These are phyloP conservation scores for Leptoteleia sp. DNA, from an alignment of 1,140 invertebrate species.

Conservation along the genomic window DNA sequence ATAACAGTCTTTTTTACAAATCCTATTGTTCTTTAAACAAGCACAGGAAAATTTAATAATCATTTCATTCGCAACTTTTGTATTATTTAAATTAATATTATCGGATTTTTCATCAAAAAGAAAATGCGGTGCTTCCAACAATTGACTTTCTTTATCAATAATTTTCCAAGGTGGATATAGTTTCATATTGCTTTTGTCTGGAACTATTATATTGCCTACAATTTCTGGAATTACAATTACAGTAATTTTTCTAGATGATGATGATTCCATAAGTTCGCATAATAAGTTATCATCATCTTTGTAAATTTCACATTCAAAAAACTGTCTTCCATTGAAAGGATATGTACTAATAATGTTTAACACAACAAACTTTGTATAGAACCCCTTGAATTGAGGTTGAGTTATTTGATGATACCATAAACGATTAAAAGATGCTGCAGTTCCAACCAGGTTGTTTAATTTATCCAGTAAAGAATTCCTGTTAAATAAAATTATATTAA, in stretches of 20 bases:
- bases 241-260: slow-evolving; percentile 47
- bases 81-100: neutral
- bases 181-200: slow-evolving; percentile 66
- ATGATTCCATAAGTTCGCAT: slow-evolving; percentile 1
- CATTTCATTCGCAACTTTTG: neutral
- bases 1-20: slow-evolving; percentile 65
- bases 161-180: slow-evolving; percentile 75
- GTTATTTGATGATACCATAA: slow-evolving; percentile 74
- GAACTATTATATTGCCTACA: slow-evolving; percentile 64
- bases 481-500: slow-evolving; percentile 44
- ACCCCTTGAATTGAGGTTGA: slow-evolving; percentile 42
- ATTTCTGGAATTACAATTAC: slow-evolving; percentile 74
- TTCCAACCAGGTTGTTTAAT: slow-evolving; percentile 69
- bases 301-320: slow-evolving; percentile 69
- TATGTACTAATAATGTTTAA: slow-evolving; percentile 58
- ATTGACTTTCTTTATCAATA: slow-evolving; percentile 62
- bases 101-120: slow-evolving; percentile 34
- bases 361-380: slow-evolving; percentile 58
- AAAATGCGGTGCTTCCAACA: slow-evolving; percentile 71
- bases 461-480: slow-evolving; percentile 73
- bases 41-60: slow-evolving; percentile 70
- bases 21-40: slow-evolving; percentile 66
- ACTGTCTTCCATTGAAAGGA: slow-evolving; percentile 65
- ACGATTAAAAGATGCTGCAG: slow-evolving; percentile 70
- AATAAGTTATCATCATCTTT: slow-evolving; percentile 71